Evolutionary conservation across 2,888 invertebrate genomes (phyloP), one percentile per base, ranked within the genome.

Genomic region (Calameuta filiformis): DNA sequence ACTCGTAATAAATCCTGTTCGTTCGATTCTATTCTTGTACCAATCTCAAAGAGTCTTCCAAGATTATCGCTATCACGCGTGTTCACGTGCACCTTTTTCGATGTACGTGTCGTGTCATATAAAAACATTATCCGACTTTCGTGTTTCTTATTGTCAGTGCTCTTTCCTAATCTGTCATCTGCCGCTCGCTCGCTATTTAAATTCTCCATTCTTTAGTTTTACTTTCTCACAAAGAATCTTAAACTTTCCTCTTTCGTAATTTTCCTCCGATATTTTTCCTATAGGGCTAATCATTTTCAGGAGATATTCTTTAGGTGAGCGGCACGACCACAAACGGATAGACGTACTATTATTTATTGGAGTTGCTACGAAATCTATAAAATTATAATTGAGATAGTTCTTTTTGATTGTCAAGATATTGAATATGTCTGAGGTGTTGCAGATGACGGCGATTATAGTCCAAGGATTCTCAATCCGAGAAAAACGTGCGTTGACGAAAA

Each of bases 11-110:
- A 69, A 71, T 71, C 31, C 71, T 80, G 81, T 83, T 83, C 83
- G 85, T 84, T 85, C 86, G 85, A 85, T 86, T 89, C 88, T 89
- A 89, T 89, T 89, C 89, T 89, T 89, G 83, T 89, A 89, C 86
- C 83, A 88, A 88, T 84, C 74, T 84, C 82, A 80, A 84, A 82
- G 82, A 83, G 84, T 84, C 84, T 84, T 84, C 84, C 84, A 82
- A 81, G 81, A 82, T 80, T 82, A 81, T 81, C 77, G 81, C 79
- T 81, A 40, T 23, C 9, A 23, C 56, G 23, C 56, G 23, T 23
- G 56, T 56, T 9, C 56, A 56, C 71, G 71, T 33, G 71, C 31
- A 31, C 15, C 31, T 33, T 71, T 71, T 15, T 31, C 71, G 31
- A 71, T 15, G 71, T 30, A 71, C 31, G 71, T 33, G 71, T 71